A percentile compares a stretch with the other conserved stretches of the same genome.
Conservation (phyloP, 2,888 invertebrate genomes). For the Rapana venosa region DNA sequence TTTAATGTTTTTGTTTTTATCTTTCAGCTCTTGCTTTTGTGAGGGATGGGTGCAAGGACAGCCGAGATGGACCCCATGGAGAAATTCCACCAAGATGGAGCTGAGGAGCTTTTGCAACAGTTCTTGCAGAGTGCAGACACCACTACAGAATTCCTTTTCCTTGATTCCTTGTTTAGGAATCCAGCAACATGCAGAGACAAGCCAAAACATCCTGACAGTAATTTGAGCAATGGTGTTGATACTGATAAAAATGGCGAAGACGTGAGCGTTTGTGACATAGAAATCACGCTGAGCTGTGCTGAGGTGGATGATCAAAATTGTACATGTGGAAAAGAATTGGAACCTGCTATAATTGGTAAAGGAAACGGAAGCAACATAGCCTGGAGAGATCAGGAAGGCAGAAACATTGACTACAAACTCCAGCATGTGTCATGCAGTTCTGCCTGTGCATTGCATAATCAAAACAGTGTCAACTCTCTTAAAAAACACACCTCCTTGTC, state of each 20-base stretch:
- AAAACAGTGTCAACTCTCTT: not conserved
- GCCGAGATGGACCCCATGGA: not conserved
- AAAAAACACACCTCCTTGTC: not conserved
- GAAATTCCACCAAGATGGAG: not conserved
- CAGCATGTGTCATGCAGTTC: not conserved
- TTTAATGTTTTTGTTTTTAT: too few relatives aligned
- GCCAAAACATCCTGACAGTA: not conserved
- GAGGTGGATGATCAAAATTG: not conserved
- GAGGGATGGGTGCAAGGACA: not conserved
- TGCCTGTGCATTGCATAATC: not conserved
- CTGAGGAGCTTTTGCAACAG: not conserved
- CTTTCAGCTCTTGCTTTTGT: not conserved
- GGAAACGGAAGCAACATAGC: not conserved
- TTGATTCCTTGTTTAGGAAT: not conserved
- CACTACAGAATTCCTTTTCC: not conserved
- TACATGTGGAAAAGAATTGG: not conserved
- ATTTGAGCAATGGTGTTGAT: not conserved
- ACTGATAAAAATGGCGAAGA: not conserved
- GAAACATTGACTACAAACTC: not conserved
- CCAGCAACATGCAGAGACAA: not conserved
- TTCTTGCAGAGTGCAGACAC: not conserved
- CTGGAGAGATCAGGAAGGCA: not conserved
- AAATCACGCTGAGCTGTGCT: not conserved
- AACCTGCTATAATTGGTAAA: not conserved
- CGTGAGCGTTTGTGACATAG: constrained; percentile 3